Evolutionary conservation across 2,888 invertebrate species (phyloP).

Genomic region (Meloe dianella): DNA sequence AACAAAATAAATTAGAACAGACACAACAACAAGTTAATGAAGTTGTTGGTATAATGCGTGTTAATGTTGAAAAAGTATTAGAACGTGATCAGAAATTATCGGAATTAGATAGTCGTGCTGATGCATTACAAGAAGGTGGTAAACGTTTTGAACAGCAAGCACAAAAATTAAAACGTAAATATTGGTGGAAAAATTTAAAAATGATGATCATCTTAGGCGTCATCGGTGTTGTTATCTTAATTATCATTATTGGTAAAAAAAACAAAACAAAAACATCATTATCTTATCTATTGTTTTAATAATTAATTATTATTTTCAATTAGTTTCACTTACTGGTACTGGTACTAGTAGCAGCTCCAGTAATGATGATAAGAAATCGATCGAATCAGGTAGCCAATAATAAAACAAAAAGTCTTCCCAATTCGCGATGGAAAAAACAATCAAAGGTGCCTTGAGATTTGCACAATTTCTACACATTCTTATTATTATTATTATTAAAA

Average conservation of each 20-base stretch:
- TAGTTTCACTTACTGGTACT: neutral
- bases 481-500: neutral
- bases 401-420: neutral
- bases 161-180: conserved; percentile 94
- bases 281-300: neutral
- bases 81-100: conserved; percentile 95
- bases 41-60: conserved; percentile 94
- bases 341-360: neutral
- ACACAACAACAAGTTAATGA: conserved; percentile 61
- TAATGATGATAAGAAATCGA: neutral
- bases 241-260: conserved; percentile 90
- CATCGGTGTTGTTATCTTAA: conserved; percentile 80
- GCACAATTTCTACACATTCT: neutral
- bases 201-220: conserved; percentile 93
- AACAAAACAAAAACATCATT: too few species aligned
- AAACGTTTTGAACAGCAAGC: conserved; percentile 98
- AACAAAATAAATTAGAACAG: conserved; percentile 53
- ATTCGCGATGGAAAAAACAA: too few species aligned
- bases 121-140: conserved; percentile 91
- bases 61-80: conserved; percentile 94
- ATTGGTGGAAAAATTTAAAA: conserved; percentile 97
- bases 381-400: neutral
- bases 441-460: neutral
- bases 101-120: conserved; percentile 93
- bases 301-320: neutral